These are phyloP conservation scores for Muscicapa adusta DNA, from an alignment of 2,113 vertebrate genomes.

Conservation along the genomic window DNA sequence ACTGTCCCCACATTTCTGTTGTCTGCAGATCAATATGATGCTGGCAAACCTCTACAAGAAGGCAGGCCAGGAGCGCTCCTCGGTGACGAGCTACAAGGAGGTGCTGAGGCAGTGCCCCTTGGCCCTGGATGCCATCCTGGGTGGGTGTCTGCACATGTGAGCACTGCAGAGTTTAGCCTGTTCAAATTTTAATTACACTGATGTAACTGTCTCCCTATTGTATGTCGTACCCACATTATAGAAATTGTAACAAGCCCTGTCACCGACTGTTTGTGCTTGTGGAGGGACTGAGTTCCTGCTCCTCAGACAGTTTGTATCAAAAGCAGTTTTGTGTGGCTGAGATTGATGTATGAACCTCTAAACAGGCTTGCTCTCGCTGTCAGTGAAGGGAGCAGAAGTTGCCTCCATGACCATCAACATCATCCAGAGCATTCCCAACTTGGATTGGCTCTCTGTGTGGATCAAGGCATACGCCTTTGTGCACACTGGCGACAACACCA, in stretches of 20 bases:
- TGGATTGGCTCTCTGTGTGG: slow-evolving; percentile 98
- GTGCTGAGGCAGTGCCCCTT: slow-evolving; percentile 96
- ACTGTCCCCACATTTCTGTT: background rate
- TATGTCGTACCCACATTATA: accelerated
- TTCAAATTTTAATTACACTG: background rate
- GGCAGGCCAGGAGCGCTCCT: slow-evolving; percentile 94
- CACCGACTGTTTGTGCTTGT: background rate
- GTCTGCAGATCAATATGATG: slow-evolving; percentile 96
- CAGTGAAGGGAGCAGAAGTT: slow-evolving; percentile 96
- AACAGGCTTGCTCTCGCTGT: slow-evolving; percentile 91
- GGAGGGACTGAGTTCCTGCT: background rate
- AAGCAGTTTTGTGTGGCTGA: background rate
- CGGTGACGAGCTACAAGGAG: slow-evolving; percentile 97
- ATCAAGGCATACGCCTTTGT: slow-evolving; percentile 98
- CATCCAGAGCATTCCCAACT: slow-evolving; percentile 93
- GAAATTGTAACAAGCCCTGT: background rate
- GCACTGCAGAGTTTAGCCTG: background rate
- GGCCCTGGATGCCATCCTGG: slow-evolving; percentile 94
- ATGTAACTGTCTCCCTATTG: background rate
- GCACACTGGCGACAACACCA: slow-evolving; percentile 92
- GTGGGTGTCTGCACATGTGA: slow-evolving; percentile 53
- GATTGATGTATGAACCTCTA: background rate
- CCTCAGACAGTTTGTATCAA: background rate
- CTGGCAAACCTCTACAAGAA: slow-evolving; percentile 96
- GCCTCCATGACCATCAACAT: slow-evolving; percentile 97